These are phyloP conservation scores for Chaetops frenatus DNA, from an alignment of 2,113 vertebrate genomes.

Conservation along the genomic window DNA sequence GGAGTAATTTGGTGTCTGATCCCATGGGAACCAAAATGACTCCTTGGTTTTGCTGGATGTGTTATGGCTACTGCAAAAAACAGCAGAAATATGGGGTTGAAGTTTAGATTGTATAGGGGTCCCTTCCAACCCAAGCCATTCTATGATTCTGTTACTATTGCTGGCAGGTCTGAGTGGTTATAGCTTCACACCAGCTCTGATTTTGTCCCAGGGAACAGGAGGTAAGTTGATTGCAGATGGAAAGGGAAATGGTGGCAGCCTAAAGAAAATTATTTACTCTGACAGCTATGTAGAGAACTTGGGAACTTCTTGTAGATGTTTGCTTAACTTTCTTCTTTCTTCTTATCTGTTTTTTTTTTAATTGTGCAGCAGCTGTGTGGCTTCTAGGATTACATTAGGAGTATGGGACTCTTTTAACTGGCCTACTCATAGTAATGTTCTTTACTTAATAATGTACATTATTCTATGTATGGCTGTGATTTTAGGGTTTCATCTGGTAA, in stretches of 20 bases:
- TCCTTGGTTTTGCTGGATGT: neutral
- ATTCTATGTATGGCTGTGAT: neutral
- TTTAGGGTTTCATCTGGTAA: neutral
- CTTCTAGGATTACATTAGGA: neutral
- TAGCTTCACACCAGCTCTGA: neutral
- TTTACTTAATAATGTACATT: neutral
- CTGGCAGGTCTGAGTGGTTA: neutral
- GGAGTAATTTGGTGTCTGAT: conserved; percentile 31
- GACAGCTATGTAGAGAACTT: neutral
- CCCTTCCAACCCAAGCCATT: neutral
- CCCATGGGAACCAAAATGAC: neutral
- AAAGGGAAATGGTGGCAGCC: neutral
- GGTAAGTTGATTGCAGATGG: neutral
- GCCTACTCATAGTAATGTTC: neutral
- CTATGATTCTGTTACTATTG: neutral
- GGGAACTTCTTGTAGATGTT: neutral
- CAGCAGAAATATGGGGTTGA: neutral
- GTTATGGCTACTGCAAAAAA: neutral
- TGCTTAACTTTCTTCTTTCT: neutral
- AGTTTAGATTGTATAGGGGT: neutral
- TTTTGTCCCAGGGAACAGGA: neutral
- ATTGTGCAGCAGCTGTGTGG: neutral
- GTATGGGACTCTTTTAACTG: neutral
- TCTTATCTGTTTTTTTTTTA: neutral
- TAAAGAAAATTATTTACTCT: neutral